Evolutionary conservation across 2,888 invertebrate species (phyloP).

Genomic region (Yponomeuta plumbellus): DNA sequence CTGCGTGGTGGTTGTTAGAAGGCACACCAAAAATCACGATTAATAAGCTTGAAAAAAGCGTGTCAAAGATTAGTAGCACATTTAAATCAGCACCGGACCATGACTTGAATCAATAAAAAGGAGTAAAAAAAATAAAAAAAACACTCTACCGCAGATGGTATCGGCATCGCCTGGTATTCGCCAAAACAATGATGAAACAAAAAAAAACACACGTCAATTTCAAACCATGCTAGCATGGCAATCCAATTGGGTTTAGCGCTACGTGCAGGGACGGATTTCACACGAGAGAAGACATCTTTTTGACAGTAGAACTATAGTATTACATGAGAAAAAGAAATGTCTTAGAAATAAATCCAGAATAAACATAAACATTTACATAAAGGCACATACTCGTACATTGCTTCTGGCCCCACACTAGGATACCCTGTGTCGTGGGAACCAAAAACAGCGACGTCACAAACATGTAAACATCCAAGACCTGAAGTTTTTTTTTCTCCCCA

Average conservation of each 20-base stretch:
- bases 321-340: background rate
- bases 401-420: no score
- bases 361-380: no score
- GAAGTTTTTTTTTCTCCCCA: no score
- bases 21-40: background rate
- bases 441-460: no score
- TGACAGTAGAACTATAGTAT: no score
- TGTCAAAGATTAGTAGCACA: background rate
- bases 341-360: background rate
- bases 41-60: slow-evolving; percentile 3
- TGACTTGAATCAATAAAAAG: slow-evolving; percentile 20
- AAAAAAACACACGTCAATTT: slow-evolving; percentile 53
- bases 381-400: no score
- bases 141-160: slow-evolving; percentile 82
- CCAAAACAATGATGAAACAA: slow-evolving; percentile 69
- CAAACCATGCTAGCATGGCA: slow-evolving; percentile 61
- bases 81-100: slow-evolving; percentile 41
- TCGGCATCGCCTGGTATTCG: slow-evolving; percentile 80
- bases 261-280: slow-evolving; percentile 4
- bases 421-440: no score
- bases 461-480: no score
- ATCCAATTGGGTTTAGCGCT: slow-evolving; percentile 2
- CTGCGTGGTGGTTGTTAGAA: background rate
- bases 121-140: slow-evolving; percentile 47
- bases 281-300: background rate